These are phyloP conservation scores for Agrotis segetum DNA, from an alignment of 2,888 invertebrate species.

Conservation along the genomic window DNA sequence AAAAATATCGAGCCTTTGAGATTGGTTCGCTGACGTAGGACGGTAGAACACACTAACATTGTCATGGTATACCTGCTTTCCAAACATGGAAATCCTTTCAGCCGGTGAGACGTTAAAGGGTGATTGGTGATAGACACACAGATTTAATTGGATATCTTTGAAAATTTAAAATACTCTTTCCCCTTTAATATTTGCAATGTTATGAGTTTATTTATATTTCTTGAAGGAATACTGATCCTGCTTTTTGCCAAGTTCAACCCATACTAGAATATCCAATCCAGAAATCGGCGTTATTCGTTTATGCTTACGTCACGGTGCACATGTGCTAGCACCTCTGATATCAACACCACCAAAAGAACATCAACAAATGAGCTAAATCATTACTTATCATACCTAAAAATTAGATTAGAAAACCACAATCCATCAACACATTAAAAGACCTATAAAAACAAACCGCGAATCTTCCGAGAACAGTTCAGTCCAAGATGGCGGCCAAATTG, in stretches of 20 bases:
- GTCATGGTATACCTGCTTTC: too few relatives aligned
- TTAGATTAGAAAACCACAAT: conserved; percentile 34
- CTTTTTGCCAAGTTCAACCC: too few relatives aligned
- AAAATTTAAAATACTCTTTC: too few relatives aligned
- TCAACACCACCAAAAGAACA: background rate
- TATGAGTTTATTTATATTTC: too few relatives aligned
- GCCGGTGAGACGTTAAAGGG: too few relatives aligned
- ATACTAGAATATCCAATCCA: too few relatives aligned
- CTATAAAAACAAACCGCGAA: conserved; percentile 18
- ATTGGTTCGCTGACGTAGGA: background rate
- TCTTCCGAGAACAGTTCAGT: conserved; percentile 2
- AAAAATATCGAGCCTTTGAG: background rate
- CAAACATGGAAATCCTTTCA: background rate
- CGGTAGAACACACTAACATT: background rate
- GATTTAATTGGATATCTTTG: too few relatives aligned
- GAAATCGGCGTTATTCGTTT: too few relatives aligned
- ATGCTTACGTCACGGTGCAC: too few relatives aligned
- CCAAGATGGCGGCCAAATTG: conserved; percentile 49
- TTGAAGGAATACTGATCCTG: too few relatives aligned
- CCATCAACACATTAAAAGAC: conserved; percentile 22
- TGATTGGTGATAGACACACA: background rate
- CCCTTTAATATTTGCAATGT: too few relatives aligned
- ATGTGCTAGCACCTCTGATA: background rate
- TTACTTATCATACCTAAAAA: background rate
- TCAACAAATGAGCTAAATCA: conserved; percentile 22